Base-by-base conservation (phyloP, 2,113 vertebrate species). In the Forbesichthys papilliferus region DNA sequence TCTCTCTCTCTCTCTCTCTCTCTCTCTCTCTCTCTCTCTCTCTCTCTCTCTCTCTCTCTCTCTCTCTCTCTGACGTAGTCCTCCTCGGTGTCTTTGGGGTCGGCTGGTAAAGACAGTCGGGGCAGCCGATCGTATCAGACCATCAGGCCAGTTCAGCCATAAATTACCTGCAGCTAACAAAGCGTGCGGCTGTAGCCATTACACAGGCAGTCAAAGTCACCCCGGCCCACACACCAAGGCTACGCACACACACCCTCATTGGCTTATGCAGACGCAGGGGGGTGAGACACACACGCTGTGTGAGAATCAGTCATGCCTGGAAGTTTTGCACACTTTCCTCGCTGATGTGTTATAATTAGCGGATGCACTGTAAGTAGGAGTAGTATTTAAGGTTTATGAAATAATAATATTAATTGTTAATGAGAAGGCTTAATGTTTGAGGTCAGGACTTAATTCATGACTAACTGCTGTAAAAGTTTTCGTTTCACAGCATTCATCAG, bases 151-250 rank as follows among this genome's bases (percentile, higher is more conserved):
- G 81, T 90, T 88, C 80, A 83, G 84, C 88, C 83, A 89, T 91
- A 91, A 91, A 91, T 91, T 86, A 90, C 86, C 78, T 83, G 84
- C 77, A 80, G 87, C 80, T 91, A 91, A 90, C 88, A 90, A 91
- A 88, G 89, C 88, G 73, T 90, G 88, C 52, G 68, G 88, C 85
- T 84, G 83, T 88, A 89, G 87, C 85, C 86, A 83, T 91, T 89
- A 86, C 87, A 81, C 80, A 77, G 89, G 80, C 88, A 83, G 77
- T 87, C 88, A 91, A 91, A 89, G 88, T 90, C 89, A 91, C 86
- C 88, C 55, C 79, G 18, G 81, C 80, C 82, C 80, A 72, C 80
- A 59, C 65, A 48, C 70, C 70, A 54, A 34, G 74, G 66, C 69
- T 78, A 53, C 74, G 74, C 71, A 71, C 48, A 33, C 74, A 76